Conservation (phyloP, 2,888 invertebrate genomes). For the Fabriciana adippe region DNA sequence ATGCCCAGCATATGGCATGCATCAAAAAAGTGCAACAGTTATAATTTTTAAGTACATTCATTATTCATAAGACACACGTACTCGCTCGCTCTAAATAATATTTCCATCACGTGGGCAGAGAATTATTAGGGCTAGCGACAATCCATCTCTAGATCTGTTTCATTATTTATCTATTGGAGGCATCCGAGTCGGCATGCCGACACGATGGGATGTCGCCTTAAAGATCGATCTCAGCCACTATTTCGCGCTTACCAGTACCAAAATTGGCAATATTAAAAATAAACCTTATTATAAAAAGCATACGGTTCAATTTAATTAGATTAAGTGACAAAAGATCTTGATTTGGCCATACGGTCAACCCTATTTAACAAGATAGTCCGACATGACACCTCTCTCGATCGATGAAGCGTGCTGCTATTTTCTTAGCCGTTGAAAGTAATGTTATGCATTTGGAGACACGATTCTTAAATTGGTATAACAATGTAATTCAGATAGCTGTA, state of each 20-base stretch:
- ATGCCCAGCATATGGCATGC: background rate
- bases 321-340: constrained; percentile 22
- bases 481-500: background rate
- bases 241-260: constrained; percentile 48
- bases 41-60: constrained; percentile 12
- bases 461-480: constrained; percentile 20
- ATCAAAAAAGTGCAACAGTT: background rate
- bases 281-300: constrained; percentile 30
- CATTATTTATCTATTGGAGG: constrained; percentile 65
- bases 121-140: constrained; percentile 44
- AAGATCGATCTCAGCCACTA: constrained; percentile 59
- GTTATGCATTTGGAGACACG: constrained; percentile 32
- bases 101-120: constrained; percentile 44
- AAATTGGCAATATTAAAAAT: constrained; percentile 36
- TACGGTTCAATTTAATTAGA: constrained; percentile 37
- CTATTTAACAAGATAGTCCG: constrained; percentile 57
- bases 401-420: constrained; percentile 58
- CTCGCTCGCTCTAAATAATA: constrained; percentile 39
- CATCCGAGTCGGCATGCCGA: constrained; percentile 53
- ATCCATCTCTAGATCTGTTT: constrained; percentile 56
- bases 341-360: constrained; percentile 48
- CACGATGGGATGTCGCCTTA: constrained; percentile 47
- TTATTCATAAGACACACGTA: constrained; percentile 33
- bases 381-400: constrained; percentile 61
- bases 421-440: constrained; percentile 48